Percentiles rank a stretch among this genome's conserved stretches.
Conservation (phyloP, 1,140 invertebrate species). For the Akabosia matsudoensis region DNA sequence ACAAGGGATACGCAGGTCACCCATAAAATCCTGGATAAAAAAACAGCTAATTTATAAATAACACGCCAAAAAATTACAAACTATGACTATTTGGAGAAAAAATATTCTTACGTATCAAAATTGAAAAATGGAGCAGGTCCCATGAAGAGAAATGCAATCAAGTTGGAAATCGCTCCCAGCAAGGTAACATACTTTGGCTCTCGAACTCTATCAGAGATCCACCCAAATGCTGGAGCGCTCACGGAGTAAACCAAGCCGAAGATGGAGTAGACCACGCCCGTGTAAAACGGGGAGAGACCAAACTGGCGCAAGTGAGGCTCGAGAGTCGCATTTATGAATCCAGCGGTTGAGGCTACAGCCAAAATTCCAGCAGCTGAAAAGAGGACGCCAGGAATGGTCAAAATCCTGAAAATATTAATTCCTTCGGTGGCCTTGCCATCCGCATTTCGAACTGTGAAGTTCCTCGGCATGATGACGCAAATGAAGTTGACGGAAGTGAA, state of each 20-base stretch:
- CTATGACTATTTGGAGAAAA: too few species aligned
- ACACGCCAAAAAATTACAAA: too few species aligned
- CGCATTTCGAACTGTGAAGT: not conserved
- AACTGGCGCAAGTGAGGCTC: conserved; percentile 78
- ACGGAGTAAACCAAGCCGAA: conserved; percentile 80
- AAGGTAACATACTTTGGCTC: conserved; percentile 67
- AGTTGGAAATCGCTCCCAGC: conserved; percentile 63
- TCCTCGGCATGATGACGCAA: conserved; percentile 52
- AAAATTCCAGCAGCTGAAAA: conserved; percentile 67
- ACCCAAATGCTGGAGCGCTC: conserved; percentile 76
- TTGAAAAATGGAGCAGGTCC: conserved; percentile 58
- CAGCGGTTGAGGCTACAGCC: conserved; percentile 72
- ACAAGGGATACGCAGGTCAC: too few species aligned
- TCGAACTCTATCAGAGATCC: conserved; percentile 65
- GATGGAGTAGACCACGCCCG: conserved; percentile 84
- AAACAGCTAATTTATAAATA: conserved; percentile 34
- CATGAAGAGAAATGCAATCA: conserved; percentile 66
- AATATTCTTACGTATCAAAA: conserved; percentile 8
- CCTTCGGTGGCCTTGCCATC: not conserved
- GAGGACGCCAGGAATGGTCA: conserved; percentile 68
- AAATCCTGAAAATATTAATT: conserved; percentile 55
- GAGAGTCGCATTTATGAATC: conserved; percentile 74
- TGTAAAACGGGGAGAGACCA: conserved; percentile 65
- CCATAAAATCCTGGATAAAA: too few species aligned
- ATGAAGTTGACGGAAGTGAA: conserved; percentile 55